These are phyloP conservation scores for Escarpia spicata DNA, from an alignment of 2,888 invertebrate genomes.

Conservation along the genomic window DNA sequence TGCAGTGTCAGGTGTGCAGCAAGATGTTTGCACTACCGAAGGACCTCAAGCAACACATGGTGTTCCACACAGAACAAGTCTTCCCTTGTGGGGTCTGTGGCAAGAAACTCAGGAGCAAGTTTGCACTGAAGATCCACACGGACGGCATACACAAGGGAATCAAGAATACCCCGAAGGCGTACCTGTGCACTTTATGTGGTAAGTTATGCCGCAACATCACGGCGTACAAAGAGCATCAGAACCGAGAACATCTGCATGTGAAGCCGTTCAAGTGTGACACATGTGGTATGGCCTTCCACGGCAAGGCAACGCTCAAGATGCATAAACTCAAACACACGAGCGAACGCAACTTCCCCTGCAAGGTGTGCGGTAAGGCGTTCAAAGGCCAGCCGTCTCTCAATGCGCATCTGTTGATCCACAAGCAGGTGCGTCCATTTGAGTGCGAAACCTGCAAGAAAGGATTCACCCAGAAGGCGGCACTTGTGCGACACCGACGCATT, in stretches of 20 bases:
- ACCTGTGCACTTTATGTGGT: constrained; percentile 31
- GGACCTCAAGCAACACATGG: constrained; percentile 29
- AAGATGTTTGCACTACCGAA: constrained; percentile 31
- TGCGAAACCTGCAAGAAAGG: constrained; percentile 31
- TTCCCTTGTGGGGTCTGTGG: constrained; percentile 31
- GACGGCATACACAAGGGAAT: constrained; percentile 29
- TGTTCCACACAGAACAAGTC: constrained; percentile 22
- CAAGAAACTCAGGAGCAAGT: constrained; percentile 28
- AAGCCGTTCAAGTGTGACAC: constrained; percentile 27
- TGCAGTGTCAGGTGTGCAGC: constrained; percentile 27
- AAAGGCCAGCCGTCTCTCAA: background rate
- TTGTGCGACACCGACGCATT: constrained; percentile 28
- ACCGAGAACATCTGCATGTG: constrained; percentile 29
- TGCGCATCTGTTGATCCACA: background rate
- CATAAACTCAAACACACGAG: constrained; percentile 28
- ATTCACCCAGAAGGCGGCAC: constrained; percentile 33
- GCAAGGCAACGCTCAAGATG: constrained; percentile 25
- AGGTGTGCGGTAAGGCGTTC: background rate
- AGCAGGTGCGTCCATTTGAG: constrained; percentile 25
- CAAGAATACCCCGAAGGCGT: background rate
- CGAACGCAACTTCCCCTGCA: background rate
- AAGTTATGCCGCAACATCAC: constrained; percentile 29
- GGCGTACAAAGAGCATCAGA: constrained; percentile 29
- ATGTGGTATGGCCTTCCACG: constrained; percentile 28
- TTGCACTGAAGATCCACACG: constrained; percentile 28